Percentiles rank a stretch among this genome's conserved stretches.
These are phyloP conservation scores for Paedocypris micromegethes DNA, from an alignment of 2,797 vertebrate genomes.

Conservation along the genomic window DNA sequence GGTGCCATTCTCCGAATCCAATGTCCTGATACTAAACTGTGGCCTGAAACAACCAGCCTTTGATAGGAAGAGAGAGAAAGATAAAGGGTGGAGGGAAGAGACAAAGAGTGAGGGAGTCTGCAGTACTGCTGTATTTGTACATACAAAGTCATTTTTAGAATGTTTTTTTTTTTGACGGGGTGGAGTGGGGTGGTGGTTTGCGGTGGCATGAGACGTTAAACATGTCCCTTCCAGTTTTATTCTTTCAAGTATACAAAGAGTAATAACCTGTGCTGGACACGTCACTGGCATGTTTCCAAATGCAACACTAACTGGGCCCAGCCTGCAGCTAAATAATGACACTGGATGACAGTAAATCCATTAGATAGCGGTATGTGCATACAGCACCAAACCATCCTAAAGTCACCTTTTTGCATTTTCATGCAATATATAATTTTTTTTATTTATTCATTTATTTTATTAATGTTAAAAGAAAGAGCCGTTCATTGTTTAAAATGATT, in stretches of 20 bases:
- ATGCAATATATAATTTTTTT: not conserved
- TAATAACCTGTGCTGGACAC: conserved; percentile 18
- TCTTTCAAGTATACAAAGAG: not conserved
- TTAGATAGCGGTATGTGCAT: conserved; percentile 14
- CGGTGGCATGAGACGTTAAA: not conserved
- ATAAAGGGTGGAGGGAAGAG: conserved; percentile 14
- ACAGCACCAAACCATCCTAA: not conserved
- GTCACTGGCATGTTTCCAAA: conserved; percentile 34
- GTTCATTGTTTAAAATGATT: too few relatives aligned
- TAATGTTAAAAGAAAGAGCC: too few relatives aligned
- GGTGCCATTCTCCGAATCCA: conserved; percentile 57
- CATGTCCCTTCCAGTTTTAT: not conserved
- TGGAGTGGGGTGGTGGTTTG: conserved; percentile 7
- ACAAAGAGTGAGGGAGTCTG: not conserved
- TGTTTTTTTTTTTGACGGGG: conserved; percentile 18
- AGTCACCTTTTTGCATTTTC: not conserved
- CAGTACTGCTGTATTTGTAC: conserved; percentile 16
- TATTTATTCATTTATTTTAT: not conserved
- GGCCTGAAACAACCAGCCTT: conserved; percentile 66
- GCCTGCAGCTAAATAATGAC: conserved; percentile 42
- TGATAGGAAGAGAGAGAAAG: conserved; percentile 40
- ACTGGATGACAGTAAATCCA: conserved; percentile 34
- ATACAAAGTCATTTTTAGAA: conserved; percentile 10
- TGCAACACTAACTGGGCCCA: conserved; percentile 23
- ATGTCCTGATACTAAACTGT: conserved; percentile 66